Base-by-base conservation (phyloP, 2,888 invertebrate genomes). In the Athalia circularis region DNA sequence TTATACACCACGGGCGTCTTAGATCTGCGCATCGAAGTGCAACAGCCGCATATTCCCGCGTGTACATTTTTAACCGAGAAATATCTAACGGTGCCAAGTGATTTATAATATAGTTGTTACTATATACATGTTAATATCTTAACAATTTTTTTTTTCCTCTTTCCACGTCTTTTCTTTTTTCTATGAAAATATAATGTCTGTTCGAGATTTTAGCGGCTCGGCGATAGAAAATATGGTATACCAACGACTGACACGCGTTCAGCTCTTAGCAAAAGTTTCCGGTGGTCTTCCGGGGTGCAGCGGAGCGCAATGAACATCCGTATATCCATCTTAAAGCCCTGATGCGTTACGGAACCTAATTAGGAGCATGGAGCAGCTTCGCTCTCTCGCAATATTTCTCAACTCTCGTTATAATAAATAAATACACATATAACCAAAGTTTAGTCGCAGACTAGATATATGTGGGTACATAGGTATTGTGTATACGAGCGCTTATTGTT, bases 321-420 rank as follows among this genome's bases (percentile, higher is more conserved):
- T 64, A 29, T 29, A 75, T 62, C 75, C 75, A 75, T 75, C 75
- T 75, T 62, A 62, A 75, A 29, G 80, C 80, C 79, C 74, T 80
- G 82, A 83, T 83, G 82, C 84, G 81, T 83, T 81, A 80, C 82
- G 11, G 80, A 77, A 70, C 70, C 81, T 83, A 86, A 86, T 85
- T 84, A 84, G 83, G 81, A 80, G 77, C 80, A 82, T 84, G 81
- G 77, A 82, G 82, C 72, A 6, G 5, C 59, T 59, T 59, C 59
- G 11, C 4, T 11, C 13, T 45, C 7, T 68, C 43, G 59, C 59
- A 29, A 29, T 29, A 29, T 29, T 29, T 29, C 29, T 29, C 29
- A 29, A 29, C 29, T 29, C 29, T 29, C 29, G 29, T 29, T 29
- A 29, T 29, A 29, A 29, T 29, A 29, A 29, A 29, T 29, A 29